Base-by-base conservation (phyloP, 1,140 invertebrate genomes). In the Listronotus bonariensis region DNA sequence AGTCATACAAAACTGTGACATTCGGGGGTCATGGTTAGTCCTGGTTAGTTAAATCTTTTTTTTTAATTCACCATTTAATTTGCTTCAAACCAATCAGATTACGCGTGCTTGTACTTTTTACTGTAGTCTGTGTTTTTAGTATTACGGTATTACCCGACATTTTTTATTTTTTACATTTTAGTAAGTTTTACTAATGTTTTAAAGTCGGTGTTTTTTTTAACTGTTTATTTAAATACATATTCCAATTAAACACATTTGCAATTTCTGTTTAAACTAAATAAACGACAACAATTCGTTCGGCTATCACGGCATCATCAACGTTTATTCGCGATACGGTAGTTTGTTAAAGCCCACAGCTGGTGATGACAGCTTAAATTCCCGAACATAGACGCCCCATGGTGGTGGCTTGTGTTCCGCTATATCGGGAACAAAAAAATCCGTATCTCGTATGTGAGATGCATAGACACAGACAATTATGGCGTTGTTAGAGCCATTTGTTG, bases 251-350 rank as follows among this genome's bases (percentile, higher is more conserved):
- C 18, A 17, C 9, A 15, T 20, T 8, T 6, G 14, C 18, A 17
- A 17, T 45, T 45, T 12, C 10, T n/a, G 14, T 15, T 18, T 8
- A 15, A 40, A 7, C 6, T 14, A 15, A 40, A 46, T 32, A 45
- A 46, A 38, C 48, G 59, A 15, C 14, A 48, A 53, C 41, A 53
- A 43, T 7, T 43, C 42, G 6, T 8, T 11, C 45, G 45, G 18
- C 45, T 20, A 48, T 48, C 6, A 20, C 15, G 45, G 18, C 57
- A 14, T 65, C 55, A 65, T 60, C 70, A 58, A 53, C 68, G 70
- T 72, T 72, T 72, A 72, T 72, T 72, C 68, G 65, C 66, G 70
- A 72, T 72, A 72, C 70, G 69, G 65, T 65, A 73, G 69, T 73
- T 73, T 71, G 69, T 73, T 71, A 69, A 58, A 60, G 69, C 62